A percentile compares a stretch with the other conserved stretches of the same genome.
phyloP scores from a whole-genome alignment of 1,140 invertebrate genomes.

The Dermatophagoides farinae region DNA sequence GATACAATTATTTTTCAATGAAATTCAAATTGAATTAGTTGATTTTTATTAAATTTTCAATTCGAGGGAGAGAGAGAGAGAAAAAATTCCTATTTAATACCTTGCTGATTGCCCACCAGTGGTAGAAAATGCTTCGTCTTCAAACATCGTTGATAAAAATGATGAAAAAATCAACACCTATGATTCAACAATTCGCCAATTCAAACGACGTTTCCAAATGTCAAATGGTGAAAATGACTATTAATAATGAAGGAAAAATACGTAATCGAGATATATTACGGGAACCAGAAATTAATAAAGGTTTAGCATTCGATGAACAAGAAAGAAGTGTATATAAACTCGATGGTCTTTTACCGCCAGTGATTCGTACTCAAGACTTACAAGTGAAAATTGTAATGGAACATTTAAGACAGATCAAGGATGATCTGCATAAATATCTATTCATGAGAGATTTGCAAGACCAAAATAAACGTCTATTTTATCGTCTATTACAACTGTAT shows the following conservation, averaged over 20 bases:
- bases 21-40: too few species aligned
- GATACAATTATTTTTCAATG: too few species aligned
- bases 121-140: neutral
- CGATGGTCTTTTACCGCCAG: conserved; percentile 23
- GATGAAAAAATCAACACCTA: neutral
- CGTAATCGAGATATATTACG: neutral
- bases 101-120: too few species aligned
- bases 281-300: conserved; percentile 8
- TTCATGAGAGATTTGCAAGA: conserved; percentile 38
- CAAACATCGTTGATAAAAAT: neutral
- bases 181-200: neutral
- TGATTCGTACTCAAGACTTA: conserved; percentile 18
- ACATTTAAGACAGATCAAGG: conserved; percentile 19
- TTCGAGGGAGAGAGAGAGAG: too few species aligned
- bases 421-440: conserved; percentile 22
- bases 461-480: conserved; percentile 86
- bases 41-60: too few species aligned
- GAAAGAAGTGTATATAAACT: conserved; percentile 22
- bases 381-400: conserved; percentile 21
- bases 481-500: conserved; percentile 72
- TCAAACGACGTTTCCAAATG: neutral
- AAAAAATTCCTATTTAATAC: too few species aligned
- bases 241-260: neutral
- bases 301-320: conserved; percentile 21
- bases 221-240: too few species aligned